phyloP scores from a whole-genome alignment of 2,113 vertebrate genomes.

The Coptodon bakossiorum region DNA sequence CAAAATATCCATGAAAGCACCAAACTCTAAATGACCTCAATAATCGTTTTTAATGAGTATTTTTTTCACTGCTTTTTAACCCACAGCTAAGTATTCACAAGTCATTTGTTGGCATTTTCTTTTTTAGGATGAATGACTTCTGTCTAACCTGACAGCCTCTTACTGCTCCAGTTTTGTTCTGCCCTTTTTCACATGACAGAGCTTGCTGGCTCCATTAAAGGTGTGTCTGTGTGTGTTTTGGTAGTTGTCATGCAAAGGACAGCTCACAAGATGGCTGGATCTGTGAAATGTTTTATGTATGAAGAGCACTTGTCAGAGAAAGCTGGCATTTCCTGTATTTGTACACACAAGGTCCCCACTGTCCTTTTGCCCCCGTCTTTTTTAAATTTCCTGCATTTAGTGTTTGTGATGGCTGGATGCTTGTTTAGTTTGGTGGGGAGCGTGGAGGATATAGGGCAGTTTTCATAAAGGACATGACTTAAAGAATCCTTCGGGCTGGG shows the following conservation, averaged over 20 bases:
- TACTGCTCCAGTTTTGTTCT: neutral
- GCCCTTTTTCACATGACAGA: neutral
- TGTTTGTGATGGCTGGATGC: constrained; percentile 32
- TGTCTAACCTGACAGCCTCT: neutral
- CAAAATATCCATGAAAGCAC: neutral
- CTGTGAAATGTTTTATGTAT: constrained; percentile 30
- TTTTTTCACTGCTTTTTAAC: neutral
- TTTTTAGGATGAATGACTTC: neutral
- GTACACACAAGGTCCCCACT: neutral
- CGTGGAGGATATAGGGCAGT: neutral
- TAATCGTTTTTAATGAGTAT: neutral
- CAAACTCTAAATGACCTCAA: neutral
- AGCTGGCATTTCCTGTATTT: constrained; percentile 47
- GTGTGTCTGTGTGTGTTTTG: neutral
- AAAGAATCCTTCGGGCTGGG: constrained; percentile 15
- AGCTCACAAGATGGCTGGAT: neutral
- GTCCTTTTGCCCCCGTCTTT: constrained; percentile 53
- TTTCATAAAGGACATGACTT: constrained; percentile 39
- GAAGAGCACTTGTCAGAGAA: constrained; percentile 21
- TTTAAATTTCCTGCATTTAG: constrained; percentile 61
- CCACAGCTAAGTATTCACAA: neutral
- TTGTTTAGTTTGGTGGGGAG: constrained; percentile 13
- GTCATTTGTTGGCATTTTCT: neutral
- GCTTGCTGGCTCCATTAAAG: neutral
- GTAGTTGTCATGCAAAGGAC: neutral